Evolutionary conservation across 2,113 vertebrate genomes (phyloP).

Genomic region (Tiliqua scincoides): DNA sequence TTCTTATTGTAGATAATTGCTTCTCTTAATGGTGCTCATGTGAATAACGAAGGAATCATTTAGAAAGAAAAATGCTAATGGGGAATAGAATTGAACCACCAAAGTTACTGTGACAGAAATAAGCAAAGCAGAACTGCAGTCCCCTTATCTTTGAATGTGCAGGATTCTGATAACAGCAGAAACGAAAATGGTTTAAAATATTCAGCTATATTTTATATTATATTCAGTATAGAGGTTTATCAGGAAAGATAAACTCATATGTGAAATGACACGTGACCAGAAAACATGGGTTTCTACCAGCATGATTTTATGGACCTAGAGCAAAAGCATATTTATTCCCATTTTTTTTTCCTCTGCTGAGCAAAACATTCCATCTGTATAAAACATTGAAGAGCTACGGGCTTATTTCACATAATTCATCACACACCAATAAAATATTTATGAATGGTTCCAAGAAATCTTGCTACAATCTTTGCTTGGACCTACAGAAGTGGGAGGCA

Average conservation of each 20-base stretch:
- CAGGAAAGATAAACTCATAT: constrained; percentile 7
- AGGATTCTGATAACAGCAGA: background rate
- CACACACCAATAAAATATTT: background rate
- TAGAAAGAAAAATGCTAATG: constrained; percentile 7
- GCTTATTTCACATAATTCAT: background rate
- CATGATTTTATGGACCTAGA: background rate
- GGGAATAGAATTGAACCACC: background rate
- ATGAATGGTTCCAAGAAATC: background rate
- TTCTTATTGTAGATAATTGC: no score
- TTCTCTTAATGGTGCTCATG: background rate
- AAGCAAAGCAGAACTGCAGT: background rate
- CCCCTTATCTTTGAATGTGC: background rate
- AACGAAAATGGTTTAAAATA: constrained; percentile 5
- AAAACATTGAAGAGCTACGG: background rate
- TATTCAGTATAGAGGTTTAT: background rate
- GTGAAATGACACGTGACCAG: background rate
- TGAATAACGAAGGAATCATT: background rate
- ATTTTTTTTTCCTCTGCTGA: background rate
- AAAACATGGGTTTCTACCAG: background rate
- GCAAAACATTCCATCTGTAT: no score
- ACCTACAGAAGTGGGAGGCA: no score
- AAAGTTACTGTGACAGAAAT: constrained; percentile 1
- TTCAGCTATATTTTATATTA: background rate
- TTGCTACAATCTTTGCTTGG: background rate
- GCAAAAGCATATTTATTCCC: background rate